Evolutionary conservation across 2,113 vertebrate genomes (phyloP), one percentile per base, ranked within the genome.

Genomic region (Clinocottus analis): DNA sequence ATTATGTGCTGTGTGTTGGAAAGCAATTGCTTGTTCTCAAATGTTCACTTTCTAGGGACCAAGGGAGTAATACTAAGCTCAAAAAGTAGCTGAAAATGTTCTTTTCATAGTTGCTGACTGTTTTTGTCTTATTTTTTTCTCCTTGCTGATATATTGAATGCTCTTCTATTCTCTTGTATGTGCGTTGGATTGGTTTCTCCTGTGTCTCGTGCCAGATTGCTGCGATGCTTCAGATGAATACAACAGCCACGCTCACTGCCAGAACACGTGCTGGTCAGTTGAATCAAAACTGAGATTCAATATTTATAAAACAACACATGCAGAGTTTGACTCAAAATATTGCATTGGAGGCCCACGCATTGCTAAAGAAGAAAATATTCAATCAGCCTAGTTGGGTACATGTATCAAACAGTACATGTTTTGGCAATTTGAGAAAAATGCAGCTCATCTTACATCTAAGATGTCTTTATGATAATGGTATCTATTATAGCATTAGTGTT

Each of bases 181-280:
- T 87, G 82, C 29, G 12, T 79, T 87, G 76, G 73, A 84, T 45
- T 23, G 63, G 45, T 78, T 84, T 81, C 72, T 80, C 73, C 60
- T 49, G 78, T 69, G 66, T 79, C 41, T 79, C 56, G 63, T 77
- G 59, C 68, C 93, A 94, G 93, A 94, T 87, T 94, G 93, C 93
- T 94, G 93, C 45, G 93, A 94, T 14, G 90, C 92, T 23, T 93
- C 93, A 0, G 93, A 94, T 60, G 93, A 94, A 77, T 93, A 94
- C 83, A 92, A 93, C 89, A 93, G 90, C 83, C 91, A 85, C 65
- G 64, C 76, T 71, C 89, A 21, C 79, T 94, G 93, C 93, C 90
- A 86, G 80, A 92, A 93, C 89, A 87, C 92, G 47, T 94, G 93
- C 90, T 93, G 93, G 93, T 93, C 85, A 93, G 93, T 92, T 27